A percentile compares a stretch with the other conserved stretches of the same genome.
Conservation (phyloP, 2,888 invertebrate genomes). For the Andrena bicolor region DNA sequence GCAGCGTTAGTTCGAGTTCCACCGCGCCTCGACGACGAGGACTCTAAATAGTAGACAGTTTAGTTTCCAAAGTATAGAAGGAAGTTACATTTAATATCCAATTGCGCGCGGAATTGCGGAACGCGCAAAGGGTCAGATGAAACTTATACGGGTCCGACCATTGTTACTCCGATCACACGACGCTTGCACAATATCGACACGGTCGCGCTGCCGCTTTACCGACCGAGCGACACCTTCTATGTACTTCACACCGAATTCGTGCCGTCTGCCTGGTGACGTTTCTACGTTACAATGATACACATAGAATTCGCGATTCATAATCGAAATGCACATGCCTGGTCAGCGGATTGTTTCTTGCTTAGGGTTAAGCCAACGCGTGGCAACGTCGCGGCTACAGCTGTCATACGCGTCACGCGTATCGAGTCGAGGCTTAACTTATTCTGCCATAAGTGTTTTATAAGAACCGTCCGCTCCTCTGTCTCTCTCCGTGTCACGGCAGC, state of each 20-base stretch:
- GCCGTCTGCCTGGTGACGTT: conserved; percentile 5
- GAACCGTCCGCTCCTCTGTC: conserved; percentile 39
- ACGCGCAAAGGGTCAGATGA: conserved; percentile 12
- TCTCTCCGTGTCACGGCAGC: background rate
- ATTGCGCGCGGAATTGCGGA: background rate
- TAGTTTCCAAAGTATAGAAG: background rate
- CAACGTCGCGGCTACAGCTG: conserved; percentile 64
- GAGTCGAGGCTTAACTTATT: conserved; percentile 66
- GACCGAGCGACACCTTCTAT: conserved; percentile 29
- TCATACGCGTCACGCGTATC: conserved; percentile 63
- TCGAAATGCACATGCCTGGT: conserved; percentile 44
- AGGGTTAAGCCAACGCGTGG: conserved; percentile 66
- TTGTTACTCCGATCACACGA: conserved; percentile 47
- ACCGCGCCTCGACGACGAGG: background rate
- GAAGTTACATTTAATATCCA: conserved; percentile 17
- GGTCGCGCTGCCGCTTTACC: conserved; percentile 33
- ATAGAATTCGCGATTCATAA: conserved; percentile 32
- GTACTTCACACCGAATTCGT: conserved; percentile 32
- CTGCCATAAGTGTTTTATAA: conserved; percentile 58
- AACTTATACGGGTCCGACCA: conserved; percentile 30
- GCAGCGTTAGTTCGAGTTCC: background rate
- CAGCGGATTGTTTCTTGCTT: conserved; percentile 41
- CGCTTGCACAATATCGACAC: conserved; percentile 51
- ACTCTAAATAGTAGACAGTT: background rate
- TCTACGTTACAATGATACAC: conserved; percentile 24